Evolutionary conservation across 2,888 invertebrate species (phyloP), one percentile per base, ranked within the genome.

Genomic region (Synanthedon vespiformis): DNA sequence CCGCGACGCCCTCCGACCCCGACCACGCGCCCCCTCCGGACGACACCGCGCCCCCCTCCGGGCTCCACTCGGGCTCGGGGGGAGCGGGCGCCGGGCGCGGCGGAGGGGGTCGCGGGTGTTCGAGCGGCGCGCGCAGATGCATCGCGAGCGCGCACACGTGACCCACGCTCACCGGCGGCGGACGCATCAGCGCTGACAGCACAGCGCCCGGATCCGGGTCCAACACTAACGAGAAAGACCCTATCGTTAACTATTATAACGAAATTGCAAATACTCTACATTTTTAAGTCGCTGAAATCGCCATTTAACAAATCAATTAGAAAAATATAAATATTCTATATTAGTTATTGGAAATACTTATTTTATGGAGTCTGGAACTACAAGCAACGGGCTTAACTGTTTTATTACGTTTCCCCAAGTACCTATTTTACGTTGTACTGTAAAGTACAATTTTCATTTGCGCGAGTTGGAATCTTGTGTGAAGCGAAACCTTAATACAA

Each of bases 151-250:
- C 72, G 13, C 70, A 63, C 56, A 78, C 77, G 68, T 83, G 68
- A 1, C 58, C 60, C 49, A 58, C 79, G 0, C 71, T 54, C 51
- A 66, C 65, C 0, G 63, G 56, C n/a, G 62, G 58, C 4, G 81
- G 74, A 0, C 86, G 78, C 86, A 87, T 87, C 56, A 87, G 64
- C 2, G 74, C 67, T 0, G 79, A 71, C 51, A 87, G 67, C 40
- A 74, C 77, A 41, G 59, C 63, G 51, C 84, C 85, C 1, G 77
- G 58, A 51, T 81, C 85, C 0, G 64, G 55, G n/a, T 66, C 68
- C 40, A 84, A n/a, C 53, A 85, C 83, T 83, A 60, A 2, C 22
- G 22, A 22, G 22, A 22, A 22, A 52, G 22, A 49, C 6, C 50
- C n/a, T 16, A 48, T 6, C 12, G 5, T 22, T 22, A 22, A 22